Evolutionary conservation across 1,140 invertebrate genomes (phyloP), one percentile per base, ranked within the genome.

Genomic region (Tetraneura akinire): DNA sequence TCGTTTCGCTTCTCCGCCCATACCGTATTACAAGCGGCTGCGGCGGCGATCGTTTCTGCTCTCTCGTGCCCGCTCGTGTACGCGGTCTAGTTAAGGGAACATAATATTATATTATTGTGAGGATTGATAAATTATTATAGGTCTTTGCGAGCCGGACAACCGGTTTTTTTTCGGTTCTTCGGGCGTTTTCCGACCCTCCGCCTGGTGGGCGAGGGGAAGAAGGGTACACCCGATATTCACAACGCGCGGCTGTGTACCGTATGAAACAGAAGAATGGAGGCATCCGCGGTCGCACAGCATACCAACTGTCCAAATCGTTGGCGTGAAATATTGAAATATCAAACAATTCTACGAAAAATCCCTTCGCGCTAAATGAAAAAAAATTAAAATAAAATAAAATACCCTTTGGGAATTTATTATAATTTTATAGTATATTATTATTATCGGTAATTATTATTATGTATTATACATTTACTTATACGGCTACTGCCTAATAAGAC

Each of bases 111-210:
- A n/a, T n/a, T n/a, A n/a, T n/a, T n/a, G 55, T 78, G 74, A 78
- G 37, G 74, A 78, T 78, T 78, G 74, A 78, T 78, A 78, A 78
- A 78, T 78, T 78, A 78, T 78, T 78, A 78, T 78, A 78, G 74
- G 74, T 78, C 53, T 60, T n/a, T 37, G 73, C 13, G 23, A 49
- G 49, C 29, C 29, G 74, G 74, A 78, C 74, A 78, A 78, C 74
- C 74, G 74, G 74, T 78, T 78, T 78, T 18, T 71, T 66, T 71
- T 71, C 47, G 45, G 68, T 23, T 71, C 68, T 71, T 45, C 68
- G 66, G 68, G 68, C 68, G 51, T 45, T 71, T 71, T 71, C 23
- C 47, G 47, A 71, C 51, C 23, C 32, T 37, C 32, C 3, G 32
- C 42, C 21, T 71, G 37, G 37, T 23, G 53, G 53, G 9, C 21